phyloP scores from a whole-genome alignment of 2,888 invertebrate genomes.

The Drosophila tanythrix region DNA sequence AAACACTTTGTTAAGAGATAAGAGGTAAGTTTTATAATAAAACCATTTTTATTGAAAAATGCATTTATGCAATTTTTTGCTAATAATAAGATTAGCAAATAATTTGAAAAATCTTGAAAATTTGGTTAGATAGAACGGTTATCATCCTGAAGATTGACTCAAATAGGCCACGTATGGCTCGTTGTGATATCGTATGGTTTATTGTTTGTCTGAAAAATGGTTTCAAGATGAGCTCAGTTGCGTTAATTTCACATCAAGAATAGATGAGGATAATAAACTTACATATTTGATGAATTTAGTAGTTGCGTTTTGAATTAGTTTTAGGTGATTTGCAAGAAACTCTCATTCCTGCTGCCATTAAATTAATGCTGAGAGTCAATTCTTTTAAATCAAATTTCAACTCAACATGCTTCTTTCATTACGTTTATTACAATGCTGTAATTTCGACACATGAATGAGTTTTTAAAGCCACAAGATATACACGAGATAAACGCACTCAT shows the following conservation, averaged over 20 bases:
- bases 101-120: neutral
- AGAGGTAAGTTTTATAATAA: neutral
- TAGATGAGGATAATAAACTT: neutral
- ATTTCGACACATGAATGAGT: slow-evolving; percentile 62
- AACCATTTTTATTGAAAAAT: neutral
- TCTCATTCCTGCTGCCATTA: neutral
- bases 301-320: neutral
- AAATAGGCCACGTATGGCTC: no score
- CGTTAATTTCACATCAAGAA: neutral
- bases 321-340: neutral
- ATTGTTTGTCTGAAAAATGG: neutral
- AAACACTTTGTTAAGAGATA: neutral
- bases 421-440: slow-evolving; percentile 27
- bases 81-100: neutral
- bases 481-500: slow-evolving; percentile 11
- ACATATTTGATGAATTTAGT: neutral
- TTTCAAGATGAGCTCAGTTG: neutral
- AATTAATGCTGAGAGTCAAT: neutral
- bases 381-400: slow-evolving; percentile 5
- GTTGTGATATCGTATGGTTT: no score
- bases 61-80: neutral
- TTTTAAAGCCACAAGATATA: slow-evolving; percentile 56
- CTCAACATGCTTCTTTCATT: slow-evolving; percentile 18
- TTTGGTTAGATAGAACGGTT: no score
- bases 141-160: no score